A percentile compares a stretch with the other conserved stretches of the same genome.
Conservation (phyloP, 2,888 invertebrate genomes). For the Neoascia interrupta region DNA sequence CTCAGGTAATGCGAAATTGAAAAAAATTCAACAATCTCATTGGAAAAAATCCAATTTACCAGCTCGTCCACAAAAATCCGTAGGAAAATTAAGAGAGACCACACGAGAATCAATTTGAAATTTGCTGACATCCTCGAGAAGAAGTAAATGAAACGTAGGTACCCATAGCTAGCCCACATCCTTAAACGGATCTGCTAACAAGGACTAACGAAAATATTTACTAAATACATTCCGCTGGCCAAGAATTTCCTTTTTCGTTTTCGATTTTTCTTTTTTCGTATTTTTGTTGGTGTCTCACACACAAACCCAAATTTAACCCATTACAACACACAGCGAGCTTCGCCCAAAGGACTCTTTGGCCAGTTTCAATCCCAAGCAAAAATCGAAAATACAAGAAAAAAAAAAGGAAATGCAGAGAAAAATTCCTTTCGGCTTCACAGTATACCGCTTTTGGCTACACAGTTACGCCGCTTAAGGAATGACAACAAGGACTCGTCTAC, state of each 20-base stretch:
- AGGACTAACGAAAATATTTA: slow-evolving; percentile 50
- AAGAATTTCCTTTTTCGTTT: slow-evolving; percentile 28
- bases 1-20: too few species aligned
- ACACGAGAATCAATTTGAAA: slow-evolving; percentile 50
- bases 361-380: slow-evolving; percentile 27
- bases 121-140: slow-evolving; percentile 35
- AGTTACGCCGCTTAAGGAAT: slow-evolving; percentile 51
- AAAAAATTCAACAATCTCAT: slow-evolving; percentile 46
- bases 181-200: slow-evolving; percentile 32
- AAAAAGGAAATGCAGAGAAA: slow-evolving; percentile 24
- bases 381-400: slow-evolving; percentile 2
- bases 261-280: background rate
- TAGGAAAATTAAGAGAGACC: slow-evolving; percentile 25
- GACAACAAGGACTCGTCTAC: slow-evolving; percentile 56
- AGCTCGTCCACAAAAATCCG: slow-evolving; percentile 13
- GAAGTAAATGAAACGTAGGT: slow-evolving; percentile 12
- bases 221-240: slow-evolving; percentile 50
- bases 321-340: slow-evolving; percentile 25
- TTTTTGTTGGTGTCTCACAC: background rate
- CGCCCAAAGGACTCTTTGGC: slow-evolving; percentile 2
- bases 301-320: slow-evolving; percentile 27
- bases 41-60: slow-evolving; percentile 46
- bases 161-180: slow-evolving; percentile 3
- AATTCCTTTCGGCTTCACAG: slow-evolving; percentile 49
- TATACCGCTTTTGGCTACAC: too few species aligned